Conservation (phyloP, 2,888 invertebrate species). For the Acleris cristana region DNA sequence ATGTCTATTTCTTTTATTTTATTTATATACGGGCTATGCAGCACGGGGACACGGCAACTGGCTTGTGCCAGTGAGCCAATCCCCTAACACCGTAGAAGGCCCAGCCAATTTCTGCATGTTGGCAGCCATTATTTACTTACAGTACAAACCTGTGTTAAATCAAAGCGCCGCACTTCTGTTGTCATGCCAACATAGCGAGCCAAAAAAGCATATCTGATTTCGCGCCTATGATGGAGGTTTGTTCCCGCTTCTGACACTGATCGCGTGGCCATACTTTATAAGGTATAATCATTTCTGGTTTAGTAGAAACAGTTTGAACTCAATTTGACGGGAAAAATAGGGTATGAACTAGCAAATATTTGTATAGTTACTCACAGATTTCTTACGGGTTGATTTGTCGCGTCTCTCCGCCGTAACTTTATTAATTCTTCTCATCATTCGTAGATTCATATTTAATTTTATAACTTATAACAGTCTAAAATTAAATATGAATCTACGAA, state of each 20-base stretch:
- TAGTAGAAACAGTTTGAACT: constrained; percentile 26
- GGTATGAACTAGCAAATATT: not conserved
- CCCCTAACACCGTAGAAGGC: constrained; percentile 48
- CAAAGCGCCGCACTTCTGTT: constrained; percentile 73
- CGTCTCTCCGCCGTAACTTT: too few species aligned
- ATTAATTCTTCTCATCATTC: too few species aligned
- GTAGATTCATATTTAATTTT: too few species aligned
- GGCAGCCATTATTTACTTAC: constrained; percentile 59
- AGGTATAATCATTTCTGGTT: constrained; percentile 34
- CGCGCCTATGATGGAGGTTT: constrained; percentile 59
- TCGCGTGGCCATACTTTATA: constrained; percentile 33
- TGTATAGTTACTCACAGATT: not conserved
- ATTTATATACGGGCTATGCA: too few species aligned
- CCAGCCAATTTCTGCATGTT: constrained; percentile 54
- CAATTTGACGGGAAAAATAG: constrained; percentile 13
- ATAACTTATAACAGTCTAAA: too few species aligned
- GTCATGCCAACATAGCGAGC: constrained; percentile 58
- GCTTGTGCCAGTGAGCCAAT: constrained; percentile 22
- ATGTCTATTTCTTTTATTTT: too few species aligned
- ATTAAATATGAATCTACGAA: too few species aligned
- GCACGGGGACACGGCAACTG: too few species aligned
- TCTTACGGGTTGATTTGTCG: too few species aligned
- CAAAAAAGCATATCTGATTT: constrained; percentile 73
- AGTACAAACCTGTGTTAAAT: constrained; percentile 61
- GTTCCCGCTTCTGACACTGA: constrained; percentile 42